Evolutionary conservation across 2,888 invertebrate genomes (phyloP), one percentile per base, ranked within the genome.

Genomic region (Cerceris rybyensis): DNA sequence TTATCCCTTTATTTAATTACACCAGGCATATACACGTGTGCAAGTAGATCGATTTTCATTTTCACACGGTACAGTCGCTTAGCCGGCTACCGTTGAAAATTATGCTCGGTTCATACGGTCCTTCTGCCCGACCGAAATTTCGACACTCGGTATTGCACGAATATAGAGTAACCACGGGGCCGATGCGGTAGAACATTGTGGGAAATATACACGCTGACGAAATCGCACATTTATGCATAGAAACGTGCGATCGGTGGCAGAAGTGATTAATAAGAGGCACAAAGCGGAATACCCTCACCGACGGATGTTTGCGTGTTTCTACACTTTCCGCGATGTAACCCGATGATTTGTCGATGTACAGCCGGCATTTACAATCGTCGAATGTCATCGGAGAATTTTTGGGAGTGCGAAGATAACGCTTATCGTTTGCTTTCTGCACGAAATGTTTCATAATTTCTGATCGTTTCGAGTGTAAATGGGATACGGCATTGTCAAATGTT

Each of bases 221-320:
- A 80, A 78, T 80, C 73, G 69, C 66, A 68, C 66, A 69, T 80
- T 80, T 75, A 80, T 71, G 78, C 74, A 39, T 17, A 46, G 66
- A 16, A 49, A 70, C 80, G 70, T 17, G 54, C 74, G 74, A 74
- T 78, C 65, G 57, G 59, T 43, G 70, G 54, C 69, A 61, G 64
- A 66, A 43, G 68, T 80, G 78, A 80, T 80, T 80, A 74, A 80
- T 78, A 80, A 74, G 78, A 75, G 75, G 68, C 54, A 52, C 66
- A 70, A 69, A 70, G 68, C 78, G 70, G 68, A 70, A 74, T 74
- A 67, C 49, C 65, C 17, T 52, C 11, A 49, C 49, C 17, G 49
- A 13, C 16, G 46, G 16, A 63, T 60, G 7, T 49, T 28, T 17
- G 43, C 60, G 16, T 52, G 58, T 17, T 42, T 43, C 63, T 60